phyloP scores from a whole-genome alignment of 2,888 invertebrate genomes.

The Thereva unica region DNA sequence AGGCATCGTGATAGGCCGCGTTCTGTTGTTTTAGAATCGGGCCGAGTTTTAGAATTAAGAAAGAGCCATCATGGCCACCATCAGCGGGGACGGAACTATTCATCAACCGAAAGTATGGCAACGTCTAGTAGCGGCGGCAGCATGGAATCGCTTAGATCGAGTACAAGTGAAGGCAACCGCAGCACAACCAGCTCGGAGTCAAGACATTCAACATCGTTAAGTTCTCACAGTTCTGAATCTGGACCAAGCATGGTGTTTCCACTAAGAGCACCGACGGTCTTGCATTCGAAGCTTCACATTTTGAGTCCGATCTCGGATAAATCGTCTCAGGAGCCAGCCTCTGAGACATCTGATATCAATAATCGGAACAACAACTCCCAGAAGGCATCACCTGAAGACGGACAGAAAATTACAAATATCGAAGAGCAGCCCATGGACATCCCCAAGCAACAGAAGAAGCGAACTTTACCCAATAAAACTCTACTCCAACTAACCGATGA shows the following conservation, averaged over 20 bases:
- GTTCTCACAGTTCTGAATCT: constrained; percentile 85
- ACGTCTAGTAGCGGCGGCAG: constrained; percentile 86
- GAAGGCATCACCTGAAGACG: constrained; percentile 75
- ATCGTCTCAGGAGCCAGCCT: constrained; percentile 83
- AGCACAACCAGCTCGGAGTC: constrained; percentile 86
- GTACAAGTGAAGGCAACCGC: constrained; percentile 84
- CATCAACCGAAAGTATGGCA: constrained; percentile 84
- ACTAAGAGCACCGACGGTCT: constrained; percentile 69
- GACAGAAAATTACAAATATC: constrained; percentile 30
- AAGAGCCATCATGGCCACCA: constrained; percentile 59
- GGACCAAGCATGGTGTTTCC: constrained; percentile 64
- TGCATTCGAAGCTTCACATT: constrained; percentile 81
- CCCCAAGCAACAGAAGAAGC: constrained; percentile 58
- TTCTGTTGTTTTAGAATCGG: constrained; percentile 64
- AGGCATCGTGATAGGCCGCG: constrained; percentile 74
- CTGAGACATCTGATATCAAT: constrained; percentile 81
- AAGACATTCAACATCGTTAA: constrained; percentile 79
- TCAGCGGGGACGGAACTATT: constrained; percentile 56
- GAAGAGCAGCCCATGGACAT: constrained; percentile 41
- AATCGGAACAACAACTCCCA: constrained; percentile 78
- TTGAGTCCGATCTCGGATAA: constrained; percentile 89
- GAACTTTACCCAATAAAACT: constrained; percentile 77
- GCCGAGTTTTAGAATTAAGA: constrained; percentile 74
- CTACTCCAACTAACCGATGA: constrained; percentile 62
- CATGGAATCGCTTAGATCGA: constrained; percentile 84